Conservation (phyloP, 2,113 vertebrate species). For the Monarcha castaneiventris region DNA sequence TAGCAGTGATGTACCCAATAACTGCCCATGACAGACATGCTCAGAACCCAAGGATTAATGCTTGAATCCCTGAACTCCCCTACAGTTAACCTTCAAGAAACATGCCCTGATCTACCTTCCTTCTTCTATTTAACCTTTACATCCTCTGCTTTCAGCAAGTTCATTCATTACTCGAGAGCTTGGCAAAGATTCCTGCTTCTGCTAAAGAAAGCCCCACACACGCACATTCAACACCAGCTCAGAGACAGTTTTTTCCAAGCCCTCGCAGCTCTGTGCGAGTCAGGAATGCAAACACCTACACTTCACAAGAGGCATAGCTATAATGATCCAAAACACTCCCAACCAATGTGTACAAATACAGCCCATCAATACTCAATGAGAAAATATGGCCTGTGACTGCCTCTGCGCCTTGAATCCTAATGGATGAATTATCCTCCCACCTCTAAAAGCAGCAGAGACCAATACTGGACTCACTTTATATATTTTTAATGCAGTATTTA, state of each 20-base stretch:
- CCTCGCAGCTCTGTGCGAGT: neutral
- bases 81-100: neutral
- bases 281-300: slow-evolving; percentile 53
- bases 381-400: slow-evolving; percentile 2
- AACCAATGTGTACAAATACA: slow-evolving; percentile 49
- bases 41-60: neutral
- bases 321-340: slow-evolving; percentile 37
- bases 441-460: neutral
- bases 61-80: neutral
- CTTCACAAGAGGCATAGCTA: neutral
- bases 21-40: neutral
- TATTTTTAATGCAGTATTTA: neutral
- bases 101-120: neutral
- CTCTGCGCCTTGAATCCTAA: slow-evolving; percentile 24
- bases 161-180: neutral
- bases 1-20: neutral
- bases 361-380: neutral
- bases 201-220: neutral
- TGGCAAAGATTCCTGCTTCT: slow-evolving; percentile 1
- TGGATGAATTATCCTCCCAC: neutral
- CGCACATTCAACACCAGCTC: neutral
- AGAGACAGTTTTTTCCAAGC: neutral
- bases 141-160: neutral
- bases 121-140: neutral
- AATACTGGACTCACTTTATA: neutral